A percentile compares a stretch with the other conserved stretches of the same genome.
Evolutionary conservation across 1,140 invertebrate genomes (phyloP).

Genomic region (Eumaeus atala): DNA sequence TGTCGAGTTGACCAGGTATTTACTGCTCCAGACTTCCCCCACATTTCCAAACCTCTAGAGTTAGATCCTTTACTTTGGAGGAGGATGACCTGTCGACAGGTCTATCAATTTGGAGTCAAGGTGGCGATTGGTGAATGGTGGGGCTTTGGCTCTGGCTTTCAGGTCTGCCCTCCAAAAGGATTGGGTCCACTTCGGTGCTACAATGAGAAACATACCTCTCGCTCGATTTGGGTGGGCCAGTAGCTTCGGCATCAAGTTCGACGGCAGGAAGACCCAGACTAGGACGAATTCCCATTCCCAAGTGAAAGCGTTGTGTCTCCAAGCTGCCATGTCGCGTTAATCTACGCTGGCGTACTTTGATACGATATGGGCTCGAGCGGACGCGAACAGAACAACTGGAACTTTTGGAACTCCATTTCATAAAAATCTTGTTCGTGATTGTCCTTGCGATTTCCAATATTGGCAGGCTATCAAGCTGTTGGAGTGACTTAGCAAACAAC

Average conservation of each 20-base stretch:
- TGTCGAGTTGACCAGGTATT: constrained; percentile 23
- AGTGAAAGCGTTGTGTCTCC: constrained; percentile 43
- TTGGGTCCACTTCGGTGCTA: constrained; percentile 41
- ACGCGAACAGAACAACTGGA: constrained; percentile 41
- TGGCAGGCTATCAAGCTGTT: constrained; percentile 1
- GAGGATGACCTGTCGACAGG: constrained; percentile 29
- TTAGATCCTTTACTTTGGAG: constrained; percentile 32
- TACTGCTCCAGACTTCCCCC: constrained; percentile 28
- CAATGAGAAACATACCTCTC: constrained; percentile 31
- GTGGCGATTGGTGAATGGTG: constrained; percentile 30
- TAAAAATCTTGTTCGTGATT: constrained; percentile 26
- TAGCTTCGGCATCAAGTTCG: constrained; percentile 38
- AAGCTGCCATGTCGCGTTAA: constrained; percentile 26
- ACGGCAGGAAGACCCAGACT: constrained; percentile 47
- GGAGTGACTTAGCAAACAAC: constrained; percentile 1
- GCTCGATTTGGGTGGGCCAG: constrained; percentile 40
- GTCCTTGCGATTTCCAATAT: too few species aligned
- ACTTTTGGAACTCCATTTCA: constrained; percentile 32
- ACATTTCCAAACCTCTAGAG: constrained; percentile 43
- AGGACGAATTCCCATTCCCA: constrained; percentile 35
- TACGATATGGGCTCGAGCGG: constrained; percentile 27
- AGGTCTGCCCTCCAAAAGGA: constrained; percentile 48
- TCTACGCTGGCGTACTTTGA: constrained; percentile 26
- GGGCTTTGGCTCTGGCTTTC: constrained; percentile 27
- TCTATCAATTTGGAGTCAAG: constrained; percentile 33